Percentiles rank a stretch among this genome's conserved stretches.
Conservation (phyloP, 2,888 invertebrate species). For the Zeuzera pyrina region DNA sequence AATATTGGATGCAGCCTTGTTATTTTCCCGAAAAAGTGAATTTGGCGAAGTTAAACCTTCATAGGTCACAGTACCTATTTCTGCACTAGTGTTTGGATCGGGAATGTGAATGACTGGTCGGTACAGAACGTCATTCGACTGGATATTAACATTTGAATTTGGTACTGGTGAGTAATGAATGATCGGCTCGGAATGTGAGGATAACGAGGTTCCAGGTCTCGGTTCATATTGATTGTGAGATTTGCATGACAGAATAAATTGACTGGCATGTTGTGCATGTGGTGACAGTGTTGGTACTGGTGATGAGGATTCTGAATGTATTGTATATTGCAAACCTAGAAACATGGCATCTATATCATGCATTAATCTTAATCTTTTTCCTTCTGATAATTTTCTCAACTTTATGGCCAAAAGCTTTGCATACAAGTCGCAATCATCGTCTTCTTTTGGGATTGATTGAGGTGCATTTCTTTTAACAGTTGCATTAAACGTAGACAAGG, state of each 20-base stretch:
- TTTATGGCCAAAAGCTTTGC: slow-evolving; percentile 12
- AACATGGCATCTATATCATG: slow-evolving; percentile 14
- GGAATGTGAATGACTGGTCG: slow-evolving; percentile 8
- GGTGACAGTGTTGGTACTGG: no score
- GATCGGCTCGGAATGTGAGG: slow-evolving; percentile 5
- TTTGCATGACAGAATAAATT: slow-evolving; percentile 7
- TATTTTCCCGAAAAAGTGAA: no score
- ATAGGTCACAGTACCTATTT: slow-evolving; percentile 5
- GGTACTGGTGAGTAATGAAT: slow-evolving; percentile 3
- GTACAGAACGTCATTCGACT: slow-evolving; percentile 7
- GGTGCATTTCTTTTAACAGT: slow-evolving; percentile 8
- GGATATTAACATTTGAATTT: slow-evolving; percentile 3
- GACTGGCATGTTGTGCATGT: no score
- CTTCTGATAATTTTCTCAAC: slow-evolving; percentile 13
- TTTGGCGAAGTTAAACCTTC: slow-evolving; percentile 6
- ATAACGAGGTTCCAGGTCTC: slow-evolving; percentile 7
- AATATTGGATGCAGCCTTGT: no score
- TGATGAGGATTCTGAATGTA: no score
- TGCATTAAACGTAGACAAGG: slow-evolving; percentile 8
- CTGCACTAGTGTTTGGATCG: slow-evolving; percentile 7
- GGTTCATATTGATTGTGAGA: slow-evolving; percentile 4
- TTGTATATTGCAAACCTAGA: no score
- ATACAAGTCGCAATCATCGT: slow-evolving; percentile 13
- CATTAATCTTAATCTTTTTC: slow-evolving; percentile 14
- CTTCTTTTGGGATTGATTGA: no score